Evolutionary conservation across 2,113 vertebrate species (phyloP).

Genomic region (Indicator indicator): DNA sequence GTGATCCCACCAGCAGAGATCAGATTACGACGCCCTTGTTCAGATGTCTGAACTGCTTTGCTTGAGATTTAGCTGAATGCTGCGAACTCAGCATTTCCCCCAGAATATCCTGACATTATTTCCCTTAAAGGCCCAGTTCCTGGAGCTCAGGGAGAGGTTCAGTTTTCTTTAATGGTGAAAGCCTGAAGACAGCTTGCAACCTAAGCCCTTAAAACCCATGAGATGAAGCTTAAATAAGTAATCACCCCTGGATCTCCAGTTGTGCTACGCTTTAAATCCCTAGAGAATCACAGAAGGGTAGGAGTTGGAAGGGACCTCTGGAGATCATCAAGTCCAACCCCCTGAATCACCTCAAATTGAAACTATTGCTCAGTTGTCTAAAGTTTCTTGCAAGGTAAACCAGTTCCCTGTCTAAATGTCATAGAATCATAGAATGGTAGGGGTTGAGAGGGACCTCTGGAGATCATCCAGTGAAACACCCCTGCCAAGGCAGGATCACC

Average conservation of each 20-base stretch:
- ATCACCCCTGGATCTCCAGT: background rate
- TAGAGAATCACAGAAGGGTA: no score
- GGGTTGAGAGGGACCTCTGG: no score
- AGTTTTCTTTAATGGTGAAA: background rate
- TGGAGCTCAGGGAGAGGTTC: background rate
- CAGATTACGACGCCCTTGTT: fast-evolving
- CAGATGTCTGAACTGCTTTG: background rate
- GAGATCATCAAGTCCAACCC: no score
- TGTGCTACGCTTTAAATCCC: no score
- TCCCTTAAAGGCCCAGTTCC: background rate
- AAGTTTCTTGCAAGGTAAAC: no score
- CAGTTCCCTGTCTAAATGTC: no score
- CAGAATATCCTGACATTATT: background rate
- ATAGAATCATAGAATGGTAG: no score
- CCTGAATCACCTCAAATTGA: no score
- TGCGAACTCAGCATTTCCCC: background rate
- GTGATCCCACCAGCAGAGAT: background rate
- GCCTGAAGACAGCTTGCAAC: background rate
- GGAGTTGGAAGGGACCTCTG: no score
- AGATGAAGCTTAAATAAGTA: background rate
- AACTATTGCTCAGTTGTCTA: no score
- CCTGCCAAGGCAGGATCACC: no score
- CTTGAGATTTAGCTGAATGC: background rate
- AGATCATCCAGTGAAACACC: no score
- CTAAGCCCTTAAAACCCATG: background rate